Percentiles rank a stretch among this genome's conserved stretches.
These are phyloP conservation scores for Sternotherus odoratus DNA, from an alignment of 2,797 vertebrate species.

Conservation along the genomic window DNA sequence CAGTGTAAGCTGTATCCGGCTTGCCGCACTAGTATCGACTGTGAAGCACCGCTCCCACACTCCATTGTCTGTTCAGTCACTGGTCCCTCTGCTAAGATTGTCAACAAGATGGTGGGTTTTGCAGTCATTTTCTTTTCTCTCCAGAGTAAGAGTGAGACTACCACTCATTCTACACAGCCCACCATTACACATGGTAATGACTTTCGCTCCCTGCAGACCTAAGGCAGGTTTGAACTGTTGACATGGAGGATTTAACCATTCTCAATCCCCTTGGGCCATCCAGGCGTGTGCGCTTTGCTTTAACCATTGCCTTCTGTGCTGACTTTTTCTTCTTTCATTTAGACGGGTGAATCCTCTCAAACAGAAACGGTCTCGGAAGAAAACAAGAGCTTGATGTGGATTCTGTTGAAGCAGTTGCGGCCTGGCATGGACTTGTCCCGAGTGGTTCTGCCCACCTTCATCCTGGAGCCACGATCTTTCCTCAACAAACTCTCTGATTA, in stretches of 20 bases:
- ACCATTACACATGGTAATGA: neutral
- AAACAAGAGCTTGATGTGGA: slow-evolving; percentile 94
- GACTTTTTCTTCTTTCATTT: neutral
- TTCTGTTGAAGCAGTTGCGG: slow-evolving; percentile 91
- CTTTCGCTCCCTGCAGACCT: neutral
- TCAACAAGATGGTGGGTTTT: neutral
- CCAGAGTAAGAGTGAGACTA: neutral
- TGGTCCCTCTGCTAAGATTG: neutral
- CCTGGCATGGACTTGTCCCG: slow-evolving; percentile 97
- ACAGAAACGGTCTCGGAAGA: slow-evolving; percentile 95
- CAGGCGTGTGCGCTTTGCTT: neutral
- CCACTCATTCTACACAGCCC: neutral
- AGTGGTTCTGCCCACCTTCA: slow-evolving; percentile 95
- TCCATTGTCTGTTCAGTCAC: neutral
- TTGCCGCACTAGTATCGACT: neutral
- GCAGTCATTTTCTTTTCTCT: neutral
- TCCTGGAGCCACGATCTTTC: slow-evolving; percentile 96
- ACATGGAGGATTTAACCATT: neutral
- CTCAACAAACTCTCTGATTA: slow-evolving; percentile 96
- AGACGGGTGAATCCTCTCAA: slow-evolving; percentile 91
- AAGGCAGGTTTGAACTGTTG: neutral
- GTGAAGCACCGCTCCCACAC: neutral
- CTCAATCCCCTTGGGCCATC: neutral
- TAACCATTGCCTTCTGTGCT: neutral
- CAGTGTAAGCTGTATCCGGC: neutral